A percentile compares a stretch with the other conserved stretches of the same genome.
phyloP scores from a whole-genome alignment of 1,140 invertebrate species.

The Gryllus bimaculatus region DNA sequence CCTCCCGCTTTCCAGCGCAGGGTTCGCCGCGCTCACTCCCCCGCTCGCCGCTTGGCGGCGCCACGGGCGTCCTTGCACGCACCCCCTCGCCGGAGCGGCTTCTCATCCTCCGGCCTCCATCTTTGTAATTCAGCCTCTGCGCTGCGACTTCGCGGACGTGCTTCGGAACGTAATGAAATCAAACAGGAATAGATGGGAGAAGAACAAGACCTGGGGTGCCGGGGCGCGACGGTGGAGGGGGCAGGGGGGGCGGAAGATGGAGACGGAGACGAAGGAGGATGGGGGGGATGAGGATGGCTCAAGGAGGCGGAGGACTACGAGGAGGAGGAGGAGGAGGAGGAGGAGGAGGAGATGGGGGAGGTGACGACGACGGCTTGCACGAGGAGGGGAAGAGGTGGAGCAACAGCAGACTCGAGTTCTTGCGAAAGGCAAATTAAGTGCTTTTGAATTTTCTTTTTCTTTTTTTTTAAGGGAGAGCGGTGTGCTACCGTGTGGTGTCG shows the following conservation, averaged over 20 bases:
- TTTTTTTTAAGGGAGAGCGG: too few relatives aligned
- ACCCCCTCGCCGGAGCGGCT: background rate
- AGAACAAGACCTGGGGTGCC: background rate
- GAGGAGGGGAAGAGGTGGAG: background rate
- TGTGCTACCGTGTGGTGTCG: too few relatives aligned
- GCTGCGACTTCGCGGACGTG: background rate
- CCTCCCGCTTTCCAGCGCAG: background rate
- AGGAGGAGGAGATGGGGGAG: too few relatives aligned
- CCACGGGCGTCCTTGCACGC: background rate
- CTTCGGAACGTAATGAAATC: conserved; percentile 4
- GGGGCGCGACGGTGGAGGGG: background rate
- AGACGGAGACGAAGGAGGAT: background rate
- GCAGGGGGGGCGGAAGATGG: background rate
- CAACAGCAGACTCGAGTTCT: background rate
- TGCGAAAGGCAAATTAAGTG: background rate
- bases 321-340: background rate
- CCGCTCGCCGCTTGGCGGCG: background rate
- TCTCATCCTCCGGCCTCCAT: background rate
- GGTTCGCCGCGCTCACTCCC: background rate
- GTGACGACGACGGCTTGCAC: too few relatives aligned
- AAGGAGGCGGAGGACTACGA: background rate
- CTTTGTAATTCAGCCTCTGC: background rate
- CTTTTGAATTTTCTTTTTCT: background rate
- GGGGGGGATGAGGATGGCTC: background rate
- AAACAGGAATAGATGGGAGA: background rate